Evolutionary conservation across 2,113 vertebrate species (phyloP).

Genomic region (Gyps fulvus): DNA sequence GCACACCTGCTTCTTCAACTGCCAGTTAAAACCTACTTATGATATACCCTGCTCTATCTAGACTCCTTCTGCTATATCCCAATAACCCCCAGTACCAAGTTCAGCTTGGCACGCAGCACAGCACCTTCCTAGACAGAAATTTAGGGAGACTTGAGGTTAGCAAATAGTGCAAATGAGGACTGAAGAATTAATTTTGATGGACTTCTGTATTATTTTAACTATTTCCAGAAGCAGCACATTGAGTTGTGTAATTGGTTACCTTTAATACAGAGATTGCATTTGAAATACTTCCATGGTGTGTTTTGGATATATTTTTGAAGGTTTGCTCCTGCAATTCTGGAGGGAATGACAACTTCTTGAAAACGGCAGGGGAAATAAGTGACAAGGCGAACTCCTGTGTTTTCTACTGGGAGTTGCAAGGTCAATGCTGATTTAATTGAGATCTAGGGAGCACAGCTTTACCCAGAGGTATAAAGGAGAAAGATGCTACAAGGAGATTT

Average conservation of each 20-base stretch:
- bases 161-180: not conserved
- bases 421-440: constrained; percentile 38
- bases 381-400: not conserved
- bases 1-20: not conserved
- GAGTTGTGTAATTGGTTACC: not conserved
- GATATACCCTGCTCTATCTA: rapidly evolving
- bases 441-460: not conserved
- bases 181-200: not conserved
- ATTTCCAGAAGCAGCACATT: not conserved
- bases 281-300: not conserved
- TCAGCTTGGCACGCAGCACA: not conserved
- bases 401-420: constrained; percentile 36
- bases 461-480: not conserved
- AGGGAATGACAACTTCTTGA: not conserved
- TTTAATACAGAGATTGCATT: not conserved
- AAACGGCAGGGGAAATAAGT: not conserved
- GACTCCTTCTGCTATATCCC: not conserved
- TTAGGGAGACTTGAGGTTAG: not conserved
- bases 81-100: not conserved
- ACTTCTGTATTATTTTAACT: not conserved
- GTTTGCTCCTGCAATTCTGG: not conserved
- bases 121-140: not conserved
- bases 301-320: not conserved
- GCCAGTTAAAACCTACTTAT: not conserved
- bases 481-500: constrained; percentile 1